A percentile compares a stretch with the other conserved stretches of the same genome.
phyloP scores from a whole-genome alignment of 2,888 invertebrate genomes.

The Fragum sueziense region DNA sequence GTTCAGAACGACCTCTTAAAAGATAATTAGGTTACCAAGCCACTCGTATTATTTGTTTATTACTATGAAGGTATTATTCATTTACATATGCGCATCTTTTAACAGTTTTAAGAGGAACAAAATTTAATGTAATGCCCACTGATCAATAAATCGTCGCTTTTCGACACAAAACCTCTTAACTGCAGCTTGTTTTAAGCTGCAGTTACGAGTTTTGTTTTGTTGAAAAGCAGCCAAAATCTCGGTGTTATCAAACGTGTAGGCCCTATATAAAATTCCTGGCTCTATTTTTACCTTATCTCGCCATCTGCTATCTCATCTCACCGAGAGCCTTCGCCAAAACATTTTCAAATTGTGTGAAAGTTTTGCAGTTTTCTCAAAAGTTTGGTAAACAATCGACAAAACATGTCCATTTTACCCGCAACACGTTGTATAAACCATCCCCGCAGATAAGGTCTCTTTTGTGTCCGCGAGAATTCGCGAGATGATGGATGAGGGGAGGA shows the following conservation, averaged over 20 bases:
- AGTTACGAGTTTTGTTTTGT: no score
- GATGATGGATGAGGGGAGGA: constrained; percentile 59
- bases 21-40: no score
- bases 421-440: constrained; percentile 35
- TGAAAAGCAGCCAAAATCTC: no score
- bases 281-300: constrained; percentile 15
- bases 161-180: no score
- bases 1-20: no score
- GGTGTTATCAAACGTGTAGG: background rate
- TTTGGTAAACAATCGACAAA: constrained; percentile 58
- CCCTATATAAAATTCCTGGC: background rate
- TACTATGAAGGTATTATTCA: no score
- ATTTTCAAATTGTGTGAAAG: constrained; percentile 65
- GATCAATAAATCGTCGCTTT: no score
- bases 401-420: constrained; percentile 57
- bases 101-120: no score
- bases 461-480: constrained; percentile 39
- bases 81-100: no score
- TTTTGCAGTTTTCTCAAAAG: constrained; percentile 54
- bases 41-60: no score
- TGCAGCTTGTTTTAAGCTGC: no score
- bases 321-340: constrained; percentile 50
- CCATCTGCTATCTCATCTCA: constrained; percentile 41
- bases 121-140: no score
- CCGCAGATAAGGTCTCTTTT: constrained; percentile 45